phyloP scores from a whole-genome alignment of 2,797 vertebrate genomes.

The Enoplosus armatus region DNA sequence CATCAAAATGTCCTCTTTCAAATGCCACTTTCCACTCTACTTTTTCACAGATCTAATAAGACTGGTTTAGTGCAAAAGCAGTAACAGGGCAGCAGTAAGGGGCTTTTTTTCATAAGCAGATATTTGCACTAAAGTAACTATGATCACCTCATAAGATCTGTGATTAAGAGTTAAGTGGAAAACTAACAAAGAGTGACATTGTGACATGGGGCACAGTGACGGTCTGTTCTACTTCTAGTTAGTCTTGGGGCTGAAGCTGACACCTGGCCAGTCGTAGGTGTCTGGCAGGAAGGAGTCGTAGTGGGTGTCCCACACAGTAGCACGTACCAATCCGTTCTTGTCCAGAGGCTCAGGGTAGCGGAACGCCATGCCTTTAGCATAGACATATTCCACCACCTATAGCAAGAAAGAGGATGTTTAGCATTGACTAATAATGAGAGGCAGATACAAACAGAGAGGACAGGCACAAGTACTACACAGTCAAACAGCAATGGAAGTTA shows the following conservation, averaged over 20 bases:
- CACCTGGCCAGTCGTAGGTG: constrained; percentile 93
- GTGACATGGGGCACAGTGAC: constrained; percentile 20
- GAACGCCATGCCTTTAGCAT: constrained; percentile 96
- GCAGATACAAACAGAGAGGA: neutral
- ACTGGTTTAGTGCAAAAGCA: constrained; percentile 25
- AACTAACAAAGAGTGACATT: constrained; percentile 27
- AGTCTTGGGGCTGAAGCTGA: constrained; percentile 80
- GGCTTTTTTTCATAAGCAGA: constrained; percentile 1
- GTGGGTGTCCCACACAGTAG: constrained; percentile 90
- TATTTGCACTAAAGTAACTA: constrained; percentile 25
- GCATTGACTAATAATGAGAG: neutral
- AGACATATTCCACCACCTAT: constrained; percentile 93
- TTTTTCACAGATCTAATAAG: constrained; percentile 34
- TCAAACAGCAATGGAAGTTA: neutral
- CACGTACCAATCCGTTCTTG: constrained; percentile 89
- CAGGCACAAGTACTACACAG: neutral
- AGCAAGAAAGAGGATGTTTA: constrained; percentile 27
- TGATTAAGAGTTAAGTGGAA: constrained; percentile 8
- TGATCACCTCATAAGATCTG: constrained; percentile 26
- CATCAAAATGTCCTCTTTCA: constrained; percentile 19
- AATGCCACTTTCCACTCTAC: constrained; percentile 9
- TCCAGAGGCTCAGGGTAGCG: constrained; percentile 94
- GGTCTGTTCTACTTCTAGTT: constrained; percentile 58
- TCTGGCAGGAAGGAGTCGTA: constrained; percentile 96
- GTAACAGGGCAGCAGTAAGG: neutral